Evolutionary conservation across 2,888 invertebrate genomes (phyloP), one percentile per base, ranked within the genome.

Genomic region (Microplitis manilae): DNA sequence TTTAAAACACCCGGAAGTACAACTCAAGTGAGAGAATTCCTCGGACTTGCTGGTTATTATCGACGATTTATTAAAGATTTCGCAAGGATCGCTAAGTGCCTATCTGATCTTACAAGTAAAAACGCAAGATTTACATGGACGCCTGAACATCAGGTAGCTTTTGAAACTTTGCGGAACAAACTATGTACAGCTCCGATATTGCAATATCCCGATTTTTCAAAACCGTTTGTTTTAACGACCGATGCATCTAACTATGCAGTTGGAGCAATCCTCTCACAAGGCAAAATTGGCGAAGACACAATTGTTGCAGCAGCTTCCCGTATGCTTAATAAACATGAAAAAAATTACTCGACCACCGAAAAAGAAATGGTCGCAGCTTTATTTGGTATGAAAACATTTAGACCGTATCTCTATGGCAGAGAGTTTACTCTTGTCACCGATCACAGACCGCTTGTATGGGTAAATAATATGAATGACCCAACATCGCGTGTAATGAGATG

Each of bases 221-320:
- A 62, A 62, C 62, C 62, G 0, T 62, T 62, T 20, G 1, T 62
- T 7, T 17, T 62, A 17, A 62, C 62, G 15, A 62, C 62, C 62
- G 62, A 62, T 20, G 17, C 62, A 17, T 62, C 62, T 0, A 1
- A 5, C 62, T 62, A 17, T n/a, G 62, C 62, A 17, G 15, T 85
- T 39, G 86, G 84, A 30, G 81, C 84, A 7, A 83, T 88, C 5
- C 73, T 87, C 4, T 83, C 85, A 1, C 88, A 90, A 77, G 82
- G 82, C 1, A 82, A 84, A 7, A 84, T 86, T 68, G 86, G 84
- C 5, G 82, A 85, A 70, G 88, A 89, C 68, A 77, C 80, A 5
- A 86, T 86, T 6, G 81, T 87, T 15, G 85, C 87, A 15, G 87
- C 81, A 73, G 84, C 85, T 0, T 85, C 83, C 6, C 68, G 86